These are phyloP conservation scores for Tinamus guttatus DNA, from an alignment of 2,113 vertebrate species.

Conservation along the genomic window DNA sequence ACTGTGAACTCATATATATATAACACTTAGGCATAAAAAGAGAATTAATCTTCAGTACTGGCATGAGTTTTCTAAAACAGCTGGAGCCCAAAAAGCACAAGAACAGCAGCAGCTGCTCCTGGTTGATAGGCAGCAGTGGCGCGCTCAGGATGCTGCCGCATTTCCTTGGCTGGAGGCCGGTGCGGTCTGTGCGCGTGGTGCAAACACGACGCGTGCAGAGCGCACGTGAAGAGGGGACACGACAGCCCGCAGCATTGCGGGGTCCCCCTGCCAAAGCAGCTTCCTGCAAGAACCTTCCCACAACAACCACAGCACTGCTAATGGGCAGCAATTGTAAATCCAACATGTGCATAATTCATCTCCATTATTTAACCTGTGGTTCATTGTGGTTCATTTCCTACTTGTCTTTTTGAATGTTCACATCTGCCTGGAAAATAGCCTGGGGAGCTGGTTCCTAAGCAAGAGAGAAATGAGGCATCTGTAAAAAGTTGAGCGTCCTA, in stretches of 20 bases:
- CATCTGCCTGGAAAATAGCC: background rate
- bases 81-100: background rate
- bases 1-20: background rate
- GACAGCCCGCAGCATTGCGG: background rate
- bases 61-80: background rate
- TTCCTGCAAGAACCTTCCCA: background rate
- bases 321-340: background rate
- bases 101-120: background rate
- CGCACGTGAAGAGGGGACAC: background rate
- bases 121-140: background rate
- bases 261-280: background rate
- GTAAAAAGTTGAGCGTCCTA: background rate
- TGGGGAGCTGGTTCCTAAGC: background rate
- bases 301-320: background rate
- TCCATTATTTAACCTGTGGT: background rate
- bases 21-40: background rate
- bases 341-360: background rate
- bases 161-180: conserved; percentile 1
- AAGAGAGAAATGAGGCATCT: background rate
- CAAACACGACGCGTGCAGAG: background rate
- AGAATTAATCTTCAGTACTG: background rate
- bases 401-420: background rate
- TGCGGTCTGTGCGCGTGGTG: background rate
- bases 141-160: rapidly evolving
- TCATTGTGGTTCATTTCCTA: background rate